A percentile compares a stretch with the other conserved stretches of the same genome.
Evolutionary conservation across 2,797 vertebrate genomes (phyloP).

Genomic region (Hyperoplus lanceolatus): DNA sequence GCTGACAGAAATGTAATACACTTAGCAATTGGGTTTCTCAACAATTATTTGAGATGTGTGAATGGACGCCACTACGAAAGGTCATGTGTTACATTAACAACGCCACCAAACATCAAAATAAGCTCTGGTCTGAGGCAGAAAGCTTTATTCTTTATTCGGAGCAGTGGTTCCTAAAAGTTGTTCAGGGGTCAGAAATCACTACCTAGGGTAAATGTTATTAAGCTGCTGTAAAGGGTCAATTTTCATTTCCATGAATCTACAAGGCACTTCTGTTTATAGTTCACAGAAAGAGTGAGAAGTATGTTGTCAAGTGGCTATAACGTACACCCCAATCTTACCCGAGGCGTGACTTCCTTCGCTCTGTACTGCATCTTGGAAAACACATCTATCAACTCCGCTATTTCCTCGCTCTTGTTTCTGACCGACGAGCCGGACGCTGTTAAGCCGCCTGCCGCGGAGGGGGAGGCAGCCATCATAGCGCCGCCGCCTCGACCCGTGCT

Average conservation of each 20-base stretch:
- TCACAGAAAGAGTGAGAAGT: background rate
- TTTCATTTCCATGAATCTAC: background rate
- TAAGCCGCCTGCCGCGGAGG: slow-evolving; percentile 73
- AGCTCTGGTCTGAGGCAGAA: background rate
- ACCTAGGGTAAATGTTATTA: background rate
- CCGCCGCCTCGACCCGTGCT: slow-evolving; percentile 65
- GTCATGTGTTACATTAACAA: background rate
- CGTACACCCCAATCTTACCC: slow-evolving; percentile 76
- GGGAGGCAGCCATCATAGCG: slow-evolving; percentile 81
- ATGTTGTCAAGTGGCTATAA: background rate
- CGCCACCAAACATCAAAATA: background rate
- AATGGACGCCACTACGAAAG: background rate
- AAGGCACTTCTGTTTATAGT: background rate
- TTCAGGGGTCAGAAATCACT: background rate
- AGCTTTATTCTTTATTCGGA: too few relatives aligned
- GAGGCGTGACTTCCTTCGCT: slow-evolving; percentile 89
- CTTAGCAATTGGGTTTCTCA: background rate
- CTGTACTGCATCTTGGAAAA: slow-evolving; percentile 95
- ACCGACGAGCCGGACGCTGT: slow-evolving; percentile 69
- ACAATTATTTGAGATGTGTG: background rate
- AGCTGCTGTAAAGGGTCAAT: background rate
- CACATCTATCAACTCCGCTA: slow-evolving; percentile 91
- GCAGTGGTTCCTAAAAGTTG: background rate
- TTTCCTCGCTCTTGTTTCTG: slow-evolving; percentile 81
- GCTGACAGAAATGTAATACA: background rate